Conservation (phyloP, 2,797 vertebrate species). For the Darevskia mixta region DNA sequence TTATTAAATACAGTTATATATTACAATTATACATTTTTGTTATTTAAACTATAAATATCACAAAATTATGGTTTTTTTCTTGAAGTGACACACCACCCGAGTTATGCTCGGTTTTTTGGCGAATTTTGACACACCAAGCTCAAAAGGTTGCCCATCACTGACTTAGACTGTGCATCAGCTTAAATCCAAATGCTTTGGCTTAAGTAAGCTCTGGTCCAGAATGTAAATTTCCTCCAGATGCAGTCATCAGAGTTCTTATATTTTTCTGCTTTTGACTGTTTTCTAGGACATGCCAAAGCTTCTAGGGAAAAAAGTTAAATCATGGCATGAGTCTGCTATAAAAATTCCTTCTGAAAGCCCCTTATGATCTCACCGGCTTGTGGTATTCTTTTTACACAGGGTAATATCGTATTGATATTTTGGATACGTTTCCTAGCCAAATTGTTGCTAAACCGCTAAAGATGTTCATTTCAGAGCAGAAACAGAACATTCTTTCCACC, state of each 20-base stretch:
- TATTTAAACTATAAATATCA: too few species aligned
- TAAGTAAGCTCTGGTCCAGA: not conserved
- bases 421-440: conserved; percentile 3
- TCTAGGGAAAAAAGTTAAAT: conserved; percentile 6
- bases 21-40: too few species aligned
- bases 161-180: not conserved
- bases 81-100: too few species aligned
- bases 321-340: conserved; percentile 10
- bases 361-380: conserved; percentile 22
- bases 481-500: accelerated
- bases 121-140: too few species aligned
- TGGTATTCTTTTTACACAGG: conserved; percentile 9
- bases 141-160: too few species aligned
- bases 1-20: too few species aligned
- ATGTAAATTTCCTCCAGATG: not conserved
- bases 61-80: too few species aligned
- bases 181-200: conserved; percentile 13
- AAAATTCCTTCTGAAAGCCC: conserved; percentile 21
- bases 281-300: not conserved
- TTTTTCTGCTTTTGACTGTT: not conserved
- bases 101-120: too few species aligned
- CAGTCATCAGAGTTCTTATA: not conserved
- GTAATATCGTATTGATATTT: conserved; percentile 14
- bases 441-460: conserved; percentile 20
- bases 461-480: not conserved